Conservation (phyloP, 2,797 vertebrate species). For the Adelosebastes latens region DNA sequence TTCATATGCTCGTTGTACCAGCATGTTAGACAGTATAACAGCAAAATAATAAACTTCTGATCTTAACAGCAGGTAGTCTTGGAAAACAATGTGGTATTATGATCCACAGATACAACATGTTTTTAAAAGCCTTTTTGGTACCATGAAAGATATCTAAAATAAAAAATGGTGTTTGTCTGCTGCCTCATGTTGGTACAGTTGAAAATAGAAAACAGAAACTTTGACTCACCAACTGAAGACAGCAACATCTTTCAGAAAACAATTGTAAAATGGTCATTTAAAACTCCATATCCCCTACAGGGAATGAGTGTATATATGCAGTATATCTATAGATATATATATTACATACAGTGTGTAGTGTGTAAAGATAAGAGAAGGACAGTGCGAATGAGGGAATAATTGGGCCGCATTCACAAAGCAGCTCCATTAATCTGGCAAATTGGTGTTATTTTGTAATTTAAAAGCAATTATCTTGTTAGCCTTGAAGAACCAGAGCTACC, state of each 20-base stretch:
- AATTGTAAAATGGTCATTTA: not conserved
- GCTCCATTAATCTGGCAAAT: not conserved
- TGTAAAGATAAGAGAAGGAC: not conserved
- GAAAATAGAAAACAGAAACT: not conserved
- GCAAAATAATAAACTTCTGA: not conserved
- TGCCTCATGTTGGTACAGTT: not conserved
- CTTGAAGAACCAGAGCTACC: not conserved
- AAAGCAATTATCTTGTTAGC: not conserved
- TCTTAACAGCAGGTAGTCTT: too few species aligned
- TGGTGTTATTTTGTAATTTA: not conserved
- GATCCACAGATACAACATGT: not conserved
- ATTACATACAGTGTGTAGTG: not conserved
- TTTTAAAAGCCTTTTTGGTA: not conserved
- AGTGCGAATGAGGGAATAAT: not conserved
- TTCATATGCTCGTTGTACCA: not conserved
- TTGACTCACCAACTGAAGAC: not conserved
- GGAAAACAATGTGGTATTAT: too few species aligned
- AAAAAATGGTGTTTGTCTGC: not conserved
- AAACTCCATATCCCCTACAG: not conserved
- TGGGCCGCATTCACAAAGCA: not conserved
- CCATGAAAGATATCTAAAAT: not conserved
- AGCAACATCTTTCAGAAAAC: not conserved
- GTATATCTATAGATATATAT: too few species aligned
- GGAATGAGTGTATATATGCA: not conserved
- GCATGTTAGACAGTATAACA: not conserved